Evolutionary conservation across 1,140 invertebrate species (phyloP), one percentile per base, ranked within the genome.

Genomic region (Drosophila chauvacae): DNA sequence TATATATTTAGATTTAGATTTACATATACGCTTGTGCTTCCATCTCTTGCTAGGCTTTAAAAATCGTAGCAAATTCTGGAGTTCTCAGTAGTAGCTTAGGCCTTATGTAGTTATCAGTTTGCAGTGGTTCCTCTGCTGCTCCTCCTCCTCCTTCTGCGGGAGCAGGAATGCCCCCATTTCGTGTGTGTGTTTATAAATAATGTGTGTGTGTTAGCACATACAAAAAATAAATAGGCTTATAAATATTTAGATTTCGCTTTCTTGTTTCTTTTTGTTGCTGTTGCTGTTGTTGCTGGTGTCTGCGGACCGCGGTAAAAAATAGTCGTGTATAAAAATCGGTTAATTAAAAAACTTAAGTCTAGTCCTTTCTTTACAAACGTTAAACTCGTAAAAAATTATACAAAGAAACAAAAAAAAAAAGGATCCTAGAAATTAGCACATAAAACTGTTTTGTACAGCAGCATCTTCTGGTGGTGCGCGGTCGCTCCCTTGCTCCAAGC

Each of bases 141-240:
- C 48, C 44, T 48, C 9, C 4, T n/a, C 26, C 13, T 41, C n/a
- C n/a, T n/a, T n/a, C n/a, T n/a, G n/a, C 26, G 10, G 48, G 44
- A 59, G 53, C 69, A 72, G 63, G 79, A 81, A 70, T 76, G 81
- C 56, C 20, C 35, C 20, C 20, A 20, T 58, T 77, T 80, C 33
- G 65, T 61, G 61, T 73, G 51, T 66, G 51, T 80, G 66, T 77
- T 66, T 86, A 87, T 82, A 90, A 88, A 88, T 88, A 79, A 79
- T 79, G 53, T 26, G 53, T 26, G 53, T 56, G 53, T 56, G 75
- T 79, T 78, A 71, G 66, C 76, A 88, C 81, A 84, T 84, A 75
- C 70, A 74, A 88, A 90, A 78, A 88, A 88, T 88, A 88, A 88
- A 88, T 90, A 88, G 80, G 55, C 84, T 88, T 90, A 88, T 55